Conservation (phyloP, 2,797 vertebrate genomes). For the Vultur gryphus region DNA sequence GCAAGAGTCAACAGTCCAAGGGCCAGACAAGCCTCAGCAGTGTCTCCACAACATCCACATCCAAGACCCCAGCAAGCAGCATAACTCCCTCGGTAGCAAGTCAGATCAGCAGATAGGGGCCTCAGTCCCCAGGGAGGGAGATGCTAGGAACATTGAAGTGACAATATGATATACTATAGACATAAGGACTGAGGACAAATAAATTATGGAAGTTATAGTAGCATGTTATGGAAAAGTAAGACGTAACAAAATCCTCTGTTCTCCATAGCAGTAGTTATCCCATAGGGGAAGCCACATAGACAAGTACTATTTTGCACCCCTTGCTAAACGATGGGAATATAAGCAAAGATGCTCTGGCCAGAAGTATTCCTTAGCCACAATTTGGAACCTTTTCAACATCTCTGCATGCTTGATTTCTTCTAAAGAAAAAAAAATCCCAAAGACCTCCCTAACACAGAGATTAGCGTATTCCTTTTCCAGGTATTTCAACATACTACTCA, state of each 20-base stretch:
- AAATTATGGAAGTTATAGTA: neutral
- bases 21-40: neutral
- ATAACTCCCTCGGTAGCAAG: neutral
- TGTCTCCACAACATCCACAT: neutral
- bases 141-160: neutral
- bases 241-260: neutral
- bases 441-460: neutral
- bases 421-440: neutral
- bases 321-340: neutral
- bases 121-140: neutral
- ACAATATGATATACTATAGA: neutral
- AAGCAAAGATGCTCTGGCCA: neutral
- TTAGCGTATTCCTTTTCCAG: neutral
- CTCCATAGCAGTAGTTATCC: neutral
- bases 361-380: neutral
- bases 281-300: neutral
- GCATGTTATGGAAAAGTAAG: neutral
- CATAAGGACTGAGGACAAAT: neutral
- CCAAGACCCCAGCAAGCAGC: neutral
- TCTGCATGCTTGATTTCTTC: neutral
- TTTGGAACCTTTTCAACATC: neutral
- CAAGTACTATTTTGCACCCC: neutral
- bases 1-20: neutral
- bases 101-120: neutral
- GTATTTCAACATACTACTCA: neutral